These are phyloP conservation scores for Drosophila parthenogenetica DNA, from an alignment of 2,888 invertebrate genomes.

Conservation along the genomic window DNA sequence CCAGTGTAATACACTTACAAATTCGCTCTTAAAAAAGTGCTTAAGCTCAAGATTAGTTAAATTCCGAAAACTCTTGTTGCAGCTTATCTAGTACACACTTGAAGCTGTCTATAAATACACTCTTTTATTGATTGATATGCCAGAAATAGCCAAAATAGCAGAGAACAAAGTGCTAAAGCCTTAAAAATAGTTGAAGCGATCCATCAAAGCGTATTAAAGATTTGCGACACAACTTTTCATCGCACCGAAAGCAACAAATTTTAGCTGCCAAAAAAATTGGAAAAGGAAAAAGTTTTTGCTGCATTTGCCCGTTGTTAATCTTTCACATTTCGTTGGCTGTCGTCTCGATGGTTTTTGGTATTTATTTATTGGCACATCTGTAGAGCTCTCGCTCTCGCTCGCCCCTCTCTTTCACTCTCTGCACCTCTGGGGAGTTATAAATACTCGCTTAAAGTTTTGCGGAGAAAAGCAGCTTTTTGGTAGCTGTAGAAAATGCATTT, in stretches of 20 bases:
- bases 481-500: constrained; percentile 66
- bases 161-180: not conserved
- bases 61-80: constrained; percentile 8
- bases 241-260: constrained; percentile 39
- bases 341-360: constrained; percentile 56
- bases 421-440: constrained; percentile 56
- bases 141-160: not conserved
- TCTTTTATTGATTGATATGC: constrained; percentile 38
- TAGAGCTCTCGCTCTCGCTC: constrained; percentile 54
- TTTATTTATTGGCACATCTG: constrained; percentile 49
- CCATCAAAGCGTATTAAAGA: constrained; percentile 40
- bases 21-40: too few species aligned
- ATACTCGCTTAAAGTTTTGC: constrained; percentile 59
- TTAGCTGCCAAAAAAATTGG: not conserved
- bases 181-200: constrained; percentile 13
- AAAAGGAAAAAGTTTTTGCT: constrained; percentile 13
- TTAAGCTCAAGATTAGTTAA: not conserved
- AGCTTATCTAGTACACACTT: constrained; percentile 23
- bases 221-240: constrained; percentile 43
- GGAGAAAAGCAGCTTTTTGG: not conserved
- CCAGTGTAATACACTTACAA: too few species aligned
- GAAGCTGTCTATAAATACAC: constrained; percentile 43
- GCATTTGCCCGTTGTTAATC: constrained; percentile 26
- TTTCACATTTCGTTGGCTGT: constrained; percentile 44
- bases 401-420: too few species aligned